Base-by-base conservation (phyloP, 2,888 invertebrate genomes). In the Cremastobaeus sp. region DNA sequence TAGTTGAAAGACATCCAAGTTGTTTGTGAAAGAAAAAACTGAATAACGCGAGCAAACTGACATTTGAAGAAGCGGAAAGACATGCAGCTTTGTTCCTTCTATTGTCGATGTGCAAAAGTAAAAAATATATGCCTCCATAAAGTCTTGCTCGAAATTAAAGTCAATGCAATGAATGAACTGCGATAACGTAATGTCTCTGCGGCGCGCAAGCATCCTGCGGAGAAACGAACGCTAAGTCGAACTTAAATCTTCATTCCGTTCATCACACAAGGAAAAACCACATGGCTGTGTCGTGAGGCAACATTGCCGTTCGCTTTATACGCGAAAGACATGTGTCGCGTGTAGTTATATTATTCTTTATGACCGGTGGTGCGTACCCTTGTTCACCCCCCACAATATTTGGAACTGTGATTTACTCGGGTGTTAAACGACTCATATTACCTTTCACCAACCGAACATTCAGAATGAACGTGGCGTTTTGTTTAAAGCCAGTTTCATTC, bases 331-430 rank as follows among this genome's bases (percentile, higher is more conserved):
- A 86, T 85, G 84, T 86, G 86, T 86, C 86, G 86, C 84, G 82
- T 80, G 81, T 83, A 85, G 85, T 87, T 86, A 85, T 87, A 87
- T 87, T 85, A 84, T 86, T 85, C 86, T 87, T 87, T 87, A 87
- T 86, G 83, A 81, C 84, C 81, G 72, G 76, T 73, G 76, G 76
- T 54, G 74, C 73, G 50, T 73, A 66, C 76, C 81, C 77, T 78
- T 68, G 79, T 79, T 77, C 78, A 68, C 77, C 79, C 79, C 76
- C 79, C 79, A 73, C 79, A 81, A 84, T 86, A 86, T 86, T 85
- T 83, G 81, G 79, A 73, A 70, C 72, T 74, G 83, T 87, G 87
- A 87, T 87, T 87, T 87, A 87, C 84, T 83, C 82, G 78, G 78
- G 80, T 76, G 83, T 84, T 84, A 86, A 86, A 86, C 77, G 78